Evolutionary conservation across 2,113 vertebrate genomes (phyloP).

Genomic region (Passer montanus): DNA sequence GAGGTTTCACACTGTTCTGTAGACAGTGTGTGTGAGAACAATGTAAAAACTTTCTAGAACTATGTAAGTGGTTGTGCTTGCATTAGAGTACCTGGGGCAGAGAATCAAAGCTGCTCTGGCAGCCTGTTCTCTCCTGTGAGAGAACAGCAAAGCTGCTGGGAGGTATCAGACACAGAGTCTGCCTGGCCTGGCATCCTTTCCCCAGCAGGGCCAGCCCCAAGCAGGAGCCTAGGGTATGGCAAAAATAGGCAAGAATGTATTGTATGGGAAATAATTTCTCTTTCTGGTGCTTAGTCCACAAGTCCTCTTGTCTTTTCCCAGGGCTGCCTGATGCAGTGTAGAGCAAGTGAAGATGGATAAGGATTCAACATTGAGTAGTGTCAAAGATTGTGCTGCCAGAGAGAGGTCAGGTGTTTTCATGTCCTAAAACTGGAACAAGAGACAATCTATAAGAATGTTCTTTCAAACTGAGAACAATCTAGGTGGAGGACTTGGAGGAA

Average conservation of each 20-base stretch:
- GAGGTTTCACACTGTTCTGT: not conserved
- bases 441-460: not conserved
- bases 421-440: not conserved
- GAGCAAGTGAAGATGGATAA: not conserved
- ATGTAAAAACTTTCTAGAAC: not conserved
- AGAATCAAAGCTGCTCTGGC: not conserved
- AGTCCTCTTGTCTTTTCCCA: not conserved
- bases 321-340: not conserved
- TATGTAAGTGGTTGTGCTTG: not conserved
- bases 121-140: not conserved
- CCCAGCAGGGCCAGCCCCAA: not conserved
- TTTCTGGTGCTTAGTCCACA: not conserved
- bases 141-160: not conserved
- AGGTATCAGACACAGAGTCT: not conserved
- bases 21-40: not conserved
- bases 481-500: not conserved
- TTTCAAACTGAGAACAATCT: not conserved
- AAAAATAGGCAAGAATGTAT: not conserved
- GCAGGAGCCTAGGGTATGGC: not conserved
- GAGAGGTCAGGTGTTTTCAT: not conserved
- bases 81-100: not conserved
- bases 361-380: not conserved
- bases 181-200: not conserved
- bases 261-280: not conserved
- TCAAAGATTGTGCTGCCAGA: not conserved